Evolutionary conservation across 2,888 invertebrate species (phyloP).

Genomic region (Chrysolina oricalcia): DNA sequence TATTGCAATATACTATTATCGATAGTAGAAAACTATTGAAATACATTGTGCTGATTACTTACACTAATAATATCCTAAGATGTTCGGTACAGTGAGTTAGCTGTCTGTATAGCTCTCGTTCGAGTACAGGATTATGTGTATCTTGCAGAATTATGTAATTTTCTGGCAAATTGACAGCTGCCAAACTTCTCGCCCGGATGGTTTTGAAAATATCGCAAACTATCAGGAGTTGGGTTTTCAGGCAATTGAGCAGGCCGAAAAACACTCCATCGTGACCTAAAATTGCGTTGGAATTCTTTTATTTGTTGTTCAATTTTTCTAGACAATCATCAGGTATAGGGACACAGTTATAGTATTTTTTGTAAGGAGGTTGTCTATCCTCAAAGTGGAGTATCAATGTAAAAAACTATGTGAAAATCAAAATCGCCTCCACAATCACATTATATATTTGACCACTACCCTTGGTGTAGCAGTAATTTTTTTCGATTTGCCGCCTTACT

Average conservation of each 20-base stretch:
- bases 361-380: no score
- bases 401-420: no score
- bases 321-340: no score
- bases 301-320: no score
- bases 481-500: no score
- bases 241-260: constrained; percentile 55
- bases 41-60: constrained; percentile 37
- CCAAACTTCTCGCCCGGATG: constrained; percentile 53
- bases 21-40: constrained; percentile 43
- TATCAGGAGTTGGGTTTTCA: constrained; percentile 58
- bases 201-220: constrained; percentile 56
- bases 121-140: constrained; percentile 46
- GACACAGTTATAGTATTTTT: no score
- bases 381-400: no score
- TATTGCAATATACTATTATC: no score
- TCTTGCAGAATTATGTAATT: constrained; percentile 47
- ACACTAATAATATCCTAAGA: constrained; percentile 57
- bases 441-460: no score
- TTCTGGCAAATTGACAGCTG: constrained; percentile 43
- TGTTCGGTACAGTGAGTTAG: constrained; percentile 58
- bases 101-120: constrained; percentile 56
- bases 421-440: no score
- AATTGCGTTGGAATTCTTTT: no score
- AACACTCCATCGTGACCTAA: constrained; percentile 56
- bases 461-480: no score